Conservation (phyloP, 2,797 vertebrate genomes). For the Odontamblyopus rebecca region DNA sequence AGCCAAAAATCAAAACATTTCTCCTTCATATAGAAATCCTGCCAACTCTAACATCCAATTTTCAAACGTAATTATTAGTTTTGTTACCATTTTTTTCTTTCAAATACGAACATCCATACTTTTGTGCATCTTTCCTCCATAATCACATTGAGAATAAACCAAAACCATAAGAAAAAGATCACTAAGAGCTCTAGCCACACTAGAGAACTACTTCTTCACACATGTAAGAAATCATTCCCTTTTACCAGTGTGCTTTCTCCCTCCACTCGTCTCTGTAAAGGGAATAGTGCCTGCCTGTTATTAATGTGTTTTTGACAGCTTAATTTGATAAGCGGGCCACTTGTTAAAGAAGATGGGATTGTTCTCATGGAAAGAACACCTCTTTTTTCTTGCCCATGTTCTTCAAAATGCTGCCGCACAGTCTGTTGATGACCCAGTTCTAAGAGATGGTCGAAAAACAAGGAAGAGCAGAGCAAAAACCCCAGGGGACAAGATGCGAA, state of each 20-base stretch:
- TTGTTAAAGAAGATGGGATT: conserved; percentile 73
- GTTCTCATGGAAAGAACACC: conserved; percentile 66
- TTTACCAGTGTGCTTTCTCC: conserved; percentile 27
- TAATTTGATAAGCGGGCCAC: conserved; percentile 79
- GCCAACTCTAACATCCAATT: background rate
- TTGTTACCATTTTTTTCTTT: conserved; percentile 32
- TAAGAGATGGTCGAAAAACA: conserved; percentile 79
- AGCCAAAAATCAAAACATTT: background rate
- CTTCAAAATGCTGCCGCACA: conserved; percentile 76
- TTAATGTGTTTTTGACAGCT: conserved; percentile 79
- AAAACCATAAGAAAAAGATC: conserved; percentile 36
- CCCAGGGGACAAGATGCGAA: conserved; percentile 61
- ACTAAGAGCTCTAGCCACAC: conserved; percentile 50
- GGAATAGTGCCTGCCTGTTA: conserved; percentile 69
- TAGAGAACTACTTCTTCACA: conserved; percentile 55
- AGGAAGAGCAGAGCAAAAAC: conserved; percentile 73
- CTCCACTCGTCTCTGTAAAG: conserved; percentile 44
- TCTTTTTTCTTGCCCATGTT: conserved; percentile 57
- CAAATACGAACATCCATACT: conserved; percentile 30
- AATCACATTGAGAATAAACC: conserved; percentile 55
- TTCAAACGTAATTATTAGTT: background rate
- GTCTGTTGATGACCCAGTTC: conserved; percentile 82
- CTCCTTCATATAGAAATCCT: background rate
- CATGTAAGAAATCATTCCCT: conserved; percentile 38
- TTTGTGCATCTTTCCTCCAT: conserved; percentile 37